Base-by-base conservation (phyloP, 2,797 vertebrate species). In the Mus caroli region DNA sequence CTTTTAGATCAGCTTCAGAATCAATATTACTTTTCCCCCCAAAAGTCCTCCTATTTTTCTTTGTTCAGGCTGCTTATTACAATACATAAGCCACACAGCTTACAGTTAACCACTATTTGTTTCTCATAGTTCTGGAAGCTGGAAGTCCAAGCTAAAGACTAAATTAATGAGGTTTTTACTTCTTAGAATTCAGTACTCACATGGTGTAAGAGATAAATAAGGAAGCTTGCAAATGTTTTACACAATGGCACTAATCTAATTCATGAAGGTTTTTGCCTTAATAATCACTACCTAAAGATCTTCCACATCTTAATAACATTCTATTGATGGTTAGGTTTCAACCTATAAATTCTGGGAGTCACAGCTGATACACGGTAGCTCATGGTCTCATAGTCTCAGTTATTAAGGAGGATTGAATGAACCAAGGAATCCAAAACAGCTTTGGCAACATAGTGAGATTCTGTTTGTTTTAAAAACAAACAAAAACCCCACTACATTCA, bases 11-110 rank as follows among this genome's bases (percentile, higher is more conserved):
- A 64, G 26, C 20, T 24, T 56, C 76, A 84, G 62, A 56, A 92
- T 56, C 88, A 88, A 91, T 37, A 22, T 69, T 87, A 62, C 37
- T 40, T 40, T 88, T 43, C 37, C 91, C 88, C 77, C 91, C 43
- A 50, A 92, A 92, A 90, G 84, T 84, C 19, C 90, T 58, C 69
- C 54, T 56, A 2, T n/a, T 31, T 86, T 91, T 19, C 40, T 73
- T 91, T 19, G 22, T 62, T 67, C 12, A 86, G 37, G 40, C 7
- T 78, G 34, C 52, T 24, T 78, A 94, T 75, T 85, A 90, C 43
- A 94, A 85, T 9, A 69, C 54, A 6, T 34, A 67, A 34, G 64
- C 28, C 64, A 67, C 64, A 2, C 6, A 34, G 64, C 31, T 67
- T 67, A 15, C 64, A 67, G 31, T 28, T 40, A 50, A 84, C 17